Evolutionary conservation across 2,113 vertebrate genomes (phyloP), one percentile per base, ranked within the genome.

Genomic region (Pipa parva): DNA sequence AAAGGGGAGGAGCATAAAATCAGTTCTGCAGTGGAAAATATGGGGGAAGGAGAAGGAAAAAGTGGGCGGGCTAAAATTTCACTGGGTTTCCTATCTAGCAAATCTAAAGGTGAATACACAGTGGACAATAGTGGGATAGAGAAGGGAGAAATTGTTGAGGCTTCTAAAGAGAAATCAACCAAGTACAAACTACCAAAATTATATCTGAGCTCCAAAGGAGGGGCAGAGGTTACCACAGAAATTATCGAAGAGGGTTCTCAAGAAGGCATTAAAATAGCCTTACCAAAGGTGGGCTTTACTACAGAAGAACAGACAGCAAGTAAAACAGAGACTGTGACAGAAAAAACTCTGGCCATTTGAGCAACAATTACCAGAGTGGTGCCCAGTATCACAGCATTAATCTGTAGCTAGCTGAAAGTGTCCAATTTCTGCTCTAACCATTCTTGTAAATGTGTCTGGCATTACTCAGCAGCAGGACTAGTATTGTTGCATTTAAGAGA

Each of bases 141-240:
- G 6, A 58, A 25, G 26, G 28, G 49, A 10, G 25, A 63, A 45
- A 55, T 27, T 1, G 26, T 12, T 29, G 48, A 31, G 31, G 42
- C 22, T 17, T 25, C 46, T 3, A 86, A 74, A 62, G 85, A 88
- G 42, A 82, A 85, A 59, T 80, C 86, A 1, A 63, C 85, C 2
- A 91, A 85, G 78, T 93, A 92, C 72, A 90, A 85, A 59, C 81
- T 91, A 54, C 91, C 91, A 0, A 90, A 90, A 57, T 78, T 92
- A 73, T 84, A 78, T 21, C 76, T 95, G 31, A 90, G 87, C 70
- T 86, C 90, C 46, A 88, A 88, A 60, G 71, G 80, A 13, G 84
- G 84, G 51, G 77, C 83, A 12, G 84, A 85, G 48, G 83, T 84
- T 63, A 74, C 69, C 71, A 75, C 6, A 46, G 71, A 69, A 51